Base-by-base conservation (phyloP, 2,888 invertebrate genomes). In the Gisinianus flammeolus region DNA sequence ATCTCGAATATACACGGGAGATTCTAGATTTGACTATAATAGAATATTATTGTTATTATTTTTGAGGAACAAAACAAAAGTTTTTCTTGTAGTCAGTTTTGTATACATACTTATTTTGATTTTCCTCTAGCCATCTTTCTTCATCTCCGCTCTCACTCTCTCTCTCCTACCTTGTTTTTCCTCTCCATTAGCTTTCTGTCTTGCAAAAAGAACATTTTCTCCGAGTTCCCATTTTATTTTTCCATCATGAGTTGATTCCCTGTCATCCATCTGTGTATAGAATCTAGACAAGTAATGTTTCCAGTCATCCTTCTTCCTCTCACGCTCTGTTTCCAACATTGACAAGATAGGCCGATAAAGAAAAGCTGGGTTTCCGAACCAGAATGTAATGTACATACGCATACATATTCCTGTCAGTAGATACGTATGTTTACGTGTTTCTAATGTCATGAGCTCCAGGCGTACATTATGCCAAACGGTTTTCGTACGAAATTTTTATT, bases 261-360 rank as follows among this genome's bases (percentile, higher is more conserved):
- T 62, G 72, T 72, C 72, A 72, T 72, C 72, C 33, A 72, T 72
- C 62, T 72, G 62, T 62, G 31, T 72, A 62, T 72, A 62, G 72
- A 62, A 72, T 72, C 31, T 62, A 58, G 33, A 72, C 72, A 58
- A 62, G 72, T 72, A 72, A 72, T 72, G 62, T 72, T 72, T 72
- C 33, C 72, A 58, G 72, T 62, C 72, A 58, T 72, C 72, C 62
- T 72, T 72, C 72, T 72, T 72, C 30, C 62, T 72, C 72, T 62
- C 62, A 72, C 72, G 58, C 62, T 72, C 24, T 58, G 72, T 62
- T 62, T 71, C 58, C 62, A 72, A 56, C 62, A 72, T 72, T 72
- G 72, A 72, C 72, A 72, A 72, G 72, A 72, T 72, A 72, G 72
- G 72, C 31, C 62, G 72, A 72, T 72, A 72, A 72, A 72, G 72